A percentile compares a stretch with the other conserved stretches of the same genome.
Evolutionary conservation across 37 sponge, comb jelly and placozoan species (phyloP).

Genomic region (Theonella swinhoei): DNA sequence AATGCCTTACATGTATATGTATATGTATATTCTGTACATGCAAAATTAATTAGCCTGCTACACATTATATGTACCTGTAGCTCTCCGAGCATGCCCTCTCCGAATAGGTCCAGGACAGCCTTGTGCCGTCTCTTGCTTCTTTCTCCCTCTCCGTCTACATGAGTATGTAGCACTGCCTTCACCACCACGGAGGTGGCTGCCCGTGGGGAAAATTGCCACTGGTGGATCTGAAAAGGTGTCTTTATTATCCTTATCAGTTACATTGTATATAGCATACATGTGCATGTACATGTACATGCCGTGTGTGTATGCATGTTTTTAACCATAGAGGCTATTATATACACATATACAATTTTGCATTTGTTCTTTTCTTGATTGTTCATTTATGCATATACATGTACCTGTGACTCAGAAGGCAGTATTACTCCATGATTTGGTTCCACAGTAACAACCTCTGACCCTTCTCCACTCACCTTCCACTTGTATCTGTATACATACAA

Average conservation of each 20-base stretch:
- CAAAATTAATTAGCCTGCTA: no score
- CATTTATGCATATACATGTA: not conserved
- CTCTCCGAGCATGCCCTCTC: slow-evolving; percentile 32
- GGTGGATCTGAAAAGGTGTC: slow-evolving; percentile 26
- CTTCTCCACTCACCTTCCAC: slow-evolving; percentile 38
- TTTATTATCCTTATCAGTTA: not conserved
- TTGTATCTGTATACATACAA: slow-evolving; percentile 31
- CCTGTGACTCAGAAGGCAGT: slow-evolving; percentile 70
- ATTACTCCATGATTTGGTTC: slow-evolving; percentile 40
- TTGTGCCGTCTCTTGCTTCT: not conserved
- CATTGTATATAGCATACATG: not conserved
- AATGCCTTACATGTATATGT: no score
- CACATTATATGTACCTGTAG: slow-evolving; percentile 39
- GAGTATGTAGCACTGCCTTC: slow-evolving; percentile 5
- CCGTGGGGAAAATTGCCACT: slow-evolving; percentile 64
- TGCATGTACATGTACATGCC: not conserved
- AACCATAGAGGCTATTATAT: no score
- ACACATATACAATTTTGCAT: not conserved
- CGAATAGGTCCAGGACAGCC: slow-evolving; percentile 18
- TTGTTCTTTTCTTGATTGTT: not conserved
- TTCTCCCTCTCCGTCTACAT: not conserved
- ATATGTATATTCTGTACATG: no score
- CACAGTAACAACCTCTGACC: slow-evolving; percentile 24
- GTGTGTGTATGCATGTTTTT: not conserved
- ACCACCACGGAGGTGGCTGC: slow-evolving; percentile 17